Percentiles rank a stretch among this genome's conserved stretches.
phyloP scores from a whole-genome alignment of 2,888 invertebrate genomes.

The Cheilosia variabilis region DNA sequence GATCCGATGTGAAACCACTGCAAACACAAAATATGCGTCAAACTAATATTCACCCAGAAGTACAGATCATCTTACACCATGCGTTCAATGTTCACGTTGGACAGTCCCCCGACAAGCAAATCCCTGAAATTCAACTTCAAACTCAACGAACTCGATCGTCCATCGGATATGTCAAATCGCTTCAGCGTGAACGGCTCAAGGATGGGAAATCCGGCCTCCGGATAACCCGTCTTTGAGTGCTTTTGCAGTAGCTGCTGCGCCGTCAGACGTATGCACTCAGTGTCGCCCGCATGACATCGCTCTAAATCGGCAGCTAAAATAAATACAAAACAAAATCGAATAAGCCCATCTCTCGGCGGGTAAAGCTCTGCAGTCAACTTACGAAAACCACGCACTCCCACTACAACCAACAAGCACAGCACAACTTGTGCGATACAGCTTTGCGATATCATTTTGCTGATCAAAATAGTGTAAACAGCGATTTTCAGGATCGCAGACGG shows the following conservation, averaged over 20 bases:
- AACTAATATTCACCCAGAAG: not conserved
- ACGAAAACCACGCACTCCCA: constrained; percentile 62
- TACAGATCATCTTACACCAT: constrained; percentile 80
- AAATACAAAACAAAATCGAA: not conserved
- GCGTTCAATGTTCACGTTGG: constrained; percentile 80
- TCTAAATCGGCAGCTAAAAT: constrained; percentile 80
- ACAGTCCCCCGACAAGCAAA: constrained; percentile 81
- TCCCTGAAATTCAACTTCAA: constrained; percentile 81
- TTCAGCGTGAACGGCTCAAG: constrained; percentile 82
- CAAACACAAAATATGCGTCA: constrained; percentile 16
- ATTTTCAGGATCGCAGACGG: constrained; percentile 21
- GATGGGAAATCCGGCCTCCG: constrained; percentile 80
- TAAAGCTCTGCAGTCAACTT: constrained; percentile 31
- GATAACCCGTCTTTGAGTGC: constrained; percentile 80
- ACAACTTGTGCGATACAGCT: constrained; percentile 9
- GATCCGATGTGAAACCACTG: constrained; percentile 81
- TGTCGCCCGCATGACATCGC: constrained; percentile 80
- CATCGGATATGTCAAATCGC: constrained; percentile 81
- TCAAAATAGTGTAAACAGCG: not conserved
- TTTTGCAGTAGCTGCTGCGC: constrained; percentile 78
- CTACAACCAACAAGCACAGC: constrained; percentile 33
- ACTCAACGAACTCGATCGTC: constrained; percentile 80
- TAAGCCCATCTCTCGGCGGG: not conserved
- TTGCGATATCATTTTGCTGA: constrained; percentile 46
- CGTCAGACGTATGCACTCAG: constrained; percentile 80